Conservation (phyloP, 2,888 invertebrate species). For the Malacosoma neustria region DNA sequence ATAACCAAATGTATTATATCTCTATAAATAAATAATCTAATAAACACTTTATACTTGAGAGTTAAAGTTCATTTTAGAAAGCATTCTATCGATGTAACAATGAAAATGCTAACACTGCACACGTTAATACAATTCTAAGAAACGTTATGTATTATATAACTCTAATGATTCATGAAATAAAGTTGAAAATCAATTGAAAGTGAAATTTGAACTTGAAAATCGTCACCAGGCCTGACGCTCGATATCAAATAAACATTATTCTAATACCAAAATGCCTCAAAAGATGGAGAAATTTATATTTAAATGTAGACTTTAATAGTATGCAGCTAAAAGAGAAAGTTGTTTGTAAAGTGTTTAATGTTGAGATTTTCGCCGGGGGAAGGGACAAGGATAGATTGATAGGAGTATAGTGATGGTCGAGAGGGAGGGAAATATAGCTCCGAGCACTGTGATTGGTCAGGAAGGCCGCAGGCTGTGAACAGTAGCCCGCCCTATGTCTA, state of each 20-base stretch:
- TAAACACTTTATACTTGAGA: neutral
- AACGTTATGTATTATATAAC: conserved; percentile 39
- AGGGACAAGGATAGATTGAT: conserved; percentile 50
- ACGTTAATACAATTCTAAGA: conserved; percentile 64
- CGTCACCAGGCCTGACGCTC: conserved; percentile 71
- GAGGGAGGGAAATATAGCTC: conserved; percentile 60
- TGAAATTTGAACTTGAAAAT: conserved; percentile 73
- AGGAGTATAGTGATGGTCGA: conserved; percentile 30
- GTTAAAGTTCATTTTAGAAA: neutral
- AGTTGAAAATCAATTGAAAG: conserved; percentile 54
- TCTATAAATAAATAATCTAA: too few relatives aligned
- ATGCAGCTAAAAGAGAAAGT: conserved; percentile 26
- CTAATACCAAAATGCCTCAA: conserved; percentile 46
- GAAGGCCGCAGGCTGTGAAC: conserved; percentile 75
- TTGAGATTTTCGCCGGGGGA: conserved; percentile 72
- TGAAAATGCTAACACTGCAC: conserved; percentile 71
- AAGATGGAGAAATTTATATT: conserved; percentile 24
- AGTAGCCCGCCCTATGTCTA: conserved; percentile 76
- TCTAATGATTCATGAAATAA: conserved; percentile 47
- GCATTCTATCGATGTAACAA: conserved; percentile 47
- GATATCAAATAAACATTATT: conserved; percentile 70
- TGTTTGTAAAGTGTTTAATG: conserved; percentile 31
- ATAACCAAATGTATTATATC: too few relatives aligned
- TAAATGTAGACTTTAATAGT: conserved; percentile 33
- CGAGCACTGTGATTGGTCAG: conserved; percentile 76